A percentile compares a stretch with the other conserved stretches of the same genome.
These are phyloP conservation scores for Bagarius yarrelli DNA, from an alignment of 2,113 vertebrate species.

Conservation along the genomic window DNA sequence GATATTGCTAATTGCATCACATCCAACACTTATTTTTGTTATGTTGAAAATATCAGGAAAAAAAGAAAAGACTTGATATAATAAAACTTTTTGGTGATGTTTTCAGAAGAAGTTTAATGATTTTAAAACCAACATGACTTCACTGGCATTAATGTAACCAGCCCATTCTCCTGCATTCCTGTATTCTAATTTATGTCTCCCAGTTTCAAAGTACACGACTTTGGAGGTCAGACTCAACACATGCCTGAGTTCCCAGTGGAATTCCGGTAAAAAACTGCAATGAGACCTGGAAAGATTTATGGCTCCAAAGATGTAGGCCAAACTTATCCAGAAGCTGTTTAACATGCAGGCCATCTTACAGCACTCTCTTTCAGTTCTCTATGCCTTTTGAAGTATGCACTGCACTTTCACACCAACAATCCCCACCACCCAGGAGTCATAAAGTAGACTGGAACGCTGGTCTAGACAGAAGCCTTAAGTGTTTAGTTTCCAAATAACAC, in stretches of 20 bases:
- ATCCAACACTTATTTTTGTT: slow-evolving; percentile 3
- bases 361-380: slow-evolving; percentile 50
- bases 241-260: slow-evolving; percentile 77
- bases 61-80: not conserved
- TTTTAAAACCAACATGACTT: not conserved
- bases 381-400: slow-evolving; percentile 48
- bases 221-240: slow-evolving; percentile 75
- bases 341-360: slow-evolving; percentile 62
- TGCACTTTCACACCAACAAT: slow-evolving; percentile 30
- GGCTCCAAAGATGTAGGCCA: slow-evolving; percentile 53
- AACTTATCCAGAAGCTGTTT: slow-evolving; percentile 67
- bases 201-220: slow-evolving; percentile 70
- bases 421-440: slow-evolving; percentile 29
- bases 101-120: not conserved
- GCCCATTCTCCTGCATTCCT: slow-evolving; percentile 62
- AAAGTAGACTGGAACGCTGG: slow-evolving; percentile 45
- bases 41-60: slow-evolving; percentile 9
- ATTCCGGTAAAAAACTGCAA: slow-evolving; percentile 66
- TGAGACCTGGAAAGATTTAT: slow-evolving; percentile 76
- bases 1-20: slow-evolving; percentile 31
- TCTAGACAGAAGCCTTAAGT: slow-evolving; percentile 40
- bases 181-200: slow-evolving; percentile 71
- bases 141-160: slow-evolving; percentile 44
- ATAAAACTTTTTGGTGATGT: slow-evolving; percentile 36
- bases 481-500: slow-evolving; percentile 12